These are phyloP conservation scores for Ephialtes manifestator DNA, from an alignment of 2,888 invertebrate species.

Conservation along the genomic window DNA sequence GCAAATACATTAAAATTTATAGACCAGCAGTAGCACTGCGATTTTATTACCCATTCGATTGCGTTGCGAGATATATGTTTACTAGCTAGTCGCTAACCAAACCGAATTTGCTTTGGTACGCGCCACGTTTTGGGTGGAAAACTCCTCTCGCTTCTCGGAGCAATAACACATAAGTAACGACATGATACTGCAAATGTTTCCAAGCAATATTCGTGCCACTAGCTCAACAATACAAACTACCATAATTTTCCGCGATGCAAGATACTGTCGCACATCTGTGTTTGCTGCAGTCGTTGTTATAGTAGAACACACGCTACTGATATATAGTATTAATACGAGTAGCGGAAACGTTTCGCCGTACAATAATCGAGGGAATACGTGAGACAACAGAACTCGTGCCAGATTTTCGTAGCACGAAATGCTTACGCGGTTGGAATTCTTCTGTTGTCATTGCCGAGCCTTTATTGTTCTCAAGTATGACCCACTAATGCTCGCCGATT, in stretches of 20 bases:
- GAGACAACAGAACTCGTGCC: background rate
- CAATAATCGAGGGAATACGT: conserved; percentile 20
- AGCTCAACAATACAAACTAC: background rate
- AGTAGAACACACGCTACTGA: background rate
- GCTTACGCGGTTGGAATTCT: conserved; percentile 5
- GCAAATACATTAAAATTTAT: conserved; percentile 37
- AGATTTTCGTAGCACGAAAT: background rate
- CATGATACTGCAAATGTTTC: too few relatives aligned
- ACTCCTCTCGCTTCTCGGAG: background rate
- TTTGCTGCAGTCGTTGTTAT: conserved; percentile 2
- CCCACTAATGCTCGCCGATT: too few relatives aligned
- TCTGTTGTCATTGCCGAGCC: background rate
- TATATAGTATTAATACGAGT: conserved; percentile 8
- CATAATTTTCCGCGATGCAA: conserved; percentile 16
- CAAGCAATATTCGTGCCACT: background rate
- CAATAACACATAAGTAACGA: background rate
- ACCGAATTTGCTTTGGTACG: background rate
- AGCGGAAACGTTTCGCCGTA: background rate
- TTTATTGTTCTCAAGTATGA: background rate
- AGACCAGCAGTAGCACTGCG: conserved; percentile 1
- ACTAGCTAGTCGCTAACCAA: background rate
- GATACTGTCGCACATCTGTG: conserved; percentile 1
- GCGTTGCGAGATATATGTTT: background rate
- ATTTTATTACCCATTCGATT: conserved; percentile 22
- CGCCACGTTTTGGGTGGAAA: conserved; percentile 5